Conservation (phyloP, 2,888 invertebrate species). For the Micoletzkya japonica region DNA sequence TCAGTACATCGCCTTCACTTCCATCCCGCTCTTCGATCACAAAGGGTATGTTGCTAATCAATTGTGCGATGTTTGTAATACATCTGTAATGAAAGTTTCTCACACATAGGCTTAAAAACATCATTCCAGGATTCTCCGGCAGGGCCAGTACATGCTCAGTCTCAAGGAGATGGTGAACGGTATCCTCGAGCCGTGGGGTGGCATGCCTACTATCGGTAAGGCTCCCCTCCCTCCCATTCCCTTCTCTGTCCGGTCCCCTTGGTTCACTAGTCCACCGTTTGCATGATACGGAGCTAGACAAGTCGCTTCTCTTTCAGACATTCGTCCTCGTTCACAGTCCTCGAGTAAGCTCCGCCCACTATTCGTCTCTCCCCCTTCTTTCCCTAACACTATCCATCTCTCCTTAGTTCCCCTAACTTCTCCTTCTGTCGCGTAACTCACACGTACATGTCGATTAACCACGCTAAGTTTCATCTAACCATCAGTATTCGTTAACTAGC, state of each 20-base stretch:
- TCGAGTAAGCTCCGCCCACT: no score
- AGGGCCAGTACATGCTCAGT: conserved; percentile 42
- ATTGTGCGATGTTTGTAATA: background rate
- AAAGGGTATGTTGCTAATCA: conserved; percentile 40
- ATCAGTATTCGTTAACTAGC: no score
- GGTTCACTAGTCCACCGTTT: background rate
- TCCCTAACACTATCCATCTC: no score
- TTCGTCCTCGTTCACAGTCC: no score
- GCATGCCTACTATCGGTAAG: conserved; percentile 30
- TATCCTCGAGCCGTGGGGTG: conserved; percentile 24
- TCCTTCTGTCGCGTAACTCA: background rate
- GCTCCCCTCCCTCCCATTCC: background rate
- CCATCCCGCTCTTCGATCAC: conserved; percentile 55
- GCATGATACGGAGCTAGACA: no score
- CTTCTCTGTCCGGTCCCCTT: background rate
- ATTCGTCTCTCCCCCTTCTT: no score
- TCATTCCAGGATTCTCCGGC: conserved; percentile 38
- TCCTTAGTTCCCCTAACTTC: no score
- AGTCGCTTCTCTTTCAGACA: no score
- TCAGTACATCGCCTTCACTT: conserved; percentile 48
- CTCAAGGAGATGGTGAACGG: conserved; percentile 30
- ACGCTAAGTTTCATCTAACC: background rate
- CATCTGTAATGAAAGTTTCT: background rate
- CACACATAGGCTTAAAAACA: background rate
- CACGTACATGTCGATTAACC: background rate